Percentiles rank a stretch among this genome's conserved stretches.
phyloP scores from a whole-genome alignment of 1,140 invertebrate species.

The Drosophila murphyi region DNA sequence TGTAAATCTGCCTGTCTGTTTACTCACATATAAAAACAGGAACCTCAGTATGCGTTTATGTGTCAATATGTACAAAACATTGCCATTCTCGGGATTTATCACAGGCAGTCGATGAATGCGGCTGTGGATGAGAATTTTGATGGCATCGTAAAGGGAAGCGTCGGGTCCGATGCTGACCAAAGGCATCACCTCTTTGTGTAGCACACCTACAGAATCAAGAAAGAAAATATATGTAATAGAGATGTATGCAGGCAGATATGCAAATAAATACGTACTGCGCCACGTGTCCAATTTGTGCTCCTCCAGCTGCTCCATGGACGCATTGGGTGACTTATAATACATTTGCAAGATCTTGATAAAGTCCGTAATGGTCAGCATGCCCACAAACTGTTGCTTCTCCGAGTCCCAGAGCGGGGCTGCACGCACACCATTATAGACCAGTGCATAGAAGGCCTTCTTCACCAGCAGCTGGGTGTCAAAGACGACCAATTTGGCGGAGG shows the following conservation, averaged over 20 bases:
- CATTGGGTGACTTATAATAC: conserved; percentile 97
- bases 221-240: not conserved
- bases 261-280: conserved; percentile 88
- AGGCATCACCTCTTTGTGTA: conserved; percentile 92
- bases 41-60: conserved; percentile 99
- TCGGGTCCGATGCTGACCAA: conserved; percentile 95
- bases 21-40: conserved; percentile 98
- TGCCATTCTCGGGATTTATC: conserved; percentile 96
- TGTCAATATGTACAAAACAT: conserved; percentile 99
- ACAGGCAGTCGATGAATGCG: conserved; percentile 98
- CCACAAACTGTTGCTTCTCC: conserved; percentile 94
- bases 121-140: conserved; percentile 95
- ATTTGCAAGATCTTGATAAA: conserved; percentile 99
- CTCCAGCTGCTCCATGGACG: conserved; percentile 97
- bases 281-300: conserved; percentile 98
- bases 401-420: conserved; percentile 99
- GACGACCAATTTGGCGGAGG: conserved; percentile 99
- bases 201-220: conserved; percentile 87
- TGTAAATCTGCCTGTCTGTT: conserved; percentile 66
- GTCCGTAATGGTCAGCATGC: conserved; percentile 99
- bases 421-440: conserved; percentile 99
- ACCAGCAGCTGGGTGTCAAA: conserved; percentile 99
- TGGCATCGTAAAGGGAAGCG: conserved; percentile 96
- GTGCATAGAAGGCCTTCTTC: conserved; percentile 99
- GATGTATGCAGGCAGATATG: not conserved